Conservation (phyloP, 2,113 vertebrate species). For the Paedocypris sp. region DNA sequence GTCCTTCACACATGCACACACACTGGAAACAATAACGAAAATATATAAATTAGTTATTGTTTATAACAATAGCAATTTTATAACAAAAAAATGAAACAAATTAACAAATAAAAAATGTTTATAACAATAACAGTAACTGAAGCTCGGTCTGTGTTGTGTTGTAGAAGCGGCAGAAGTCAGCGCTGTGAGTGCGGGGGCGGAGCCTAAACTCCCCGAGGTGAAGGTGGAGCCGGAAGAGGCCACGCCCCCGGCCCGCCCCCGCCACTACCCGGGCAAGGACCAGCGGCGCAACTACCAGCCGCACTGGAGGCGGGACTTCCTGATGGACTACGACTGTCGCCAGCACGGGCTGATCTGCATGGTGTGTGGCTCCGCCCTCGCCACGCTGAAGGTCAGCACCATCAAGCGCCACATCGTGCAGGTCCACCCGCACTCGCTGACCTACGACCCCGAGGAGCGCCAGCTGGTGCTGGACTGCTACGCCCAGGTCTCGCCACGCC, state of each 20-base stretch:
- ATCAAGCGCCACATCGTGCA: constrained; percentile 80
- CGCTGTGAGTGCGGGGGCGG: too few relatives aligned
- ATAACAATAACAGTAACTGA: too few relatives aligned
- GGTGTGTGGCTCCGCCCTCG: constrained; percentile 71
- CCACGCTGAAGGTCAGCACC: constrained; percentile 76
- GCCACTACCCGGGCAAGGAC: constrained; percentile 70
- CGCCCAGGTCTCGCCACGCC: constrained; percentile 60
- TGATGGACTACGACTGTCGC: constrained; percentile 84
- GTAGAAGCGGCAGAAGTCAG: too few relatives aligned
- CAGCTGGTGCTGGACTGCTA: constrained; percentile 71
- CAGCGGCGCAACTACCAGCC: constrained; percentile 83
- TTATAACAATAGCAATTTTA: too few relatives aligned
- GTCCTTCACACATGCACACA: too few relatives aligned
- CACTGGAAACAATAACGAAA: too few relatives aligned
- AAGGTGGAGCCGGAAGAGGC: too few relatives aligned
- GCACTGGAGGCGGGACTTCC: constrained; percentile 77
- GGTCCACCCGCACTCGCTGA: constrained; percentile 77
- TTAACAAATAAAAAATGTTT: too few relatives aligned
- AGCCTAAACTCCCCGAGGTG: too few relatives aligned
- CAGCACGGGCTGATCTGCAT: constrained; percentile 74
- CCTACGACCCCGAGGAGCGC: constrained; percentile 65
- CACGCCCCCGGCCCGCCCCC: constrained; percentile 37
- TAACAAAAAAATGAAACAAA: too few relatives aligned
- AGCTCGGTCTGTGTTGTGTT: too few relatives aligned
- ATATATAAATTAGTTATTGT: too few relatives aligned